Evolutionary conservation across 2,797 vertebrate genomes (phyloP), one percentile per base, ranked within the genome.

Genomic region (Schizothorax lantsangensis): DNA sequence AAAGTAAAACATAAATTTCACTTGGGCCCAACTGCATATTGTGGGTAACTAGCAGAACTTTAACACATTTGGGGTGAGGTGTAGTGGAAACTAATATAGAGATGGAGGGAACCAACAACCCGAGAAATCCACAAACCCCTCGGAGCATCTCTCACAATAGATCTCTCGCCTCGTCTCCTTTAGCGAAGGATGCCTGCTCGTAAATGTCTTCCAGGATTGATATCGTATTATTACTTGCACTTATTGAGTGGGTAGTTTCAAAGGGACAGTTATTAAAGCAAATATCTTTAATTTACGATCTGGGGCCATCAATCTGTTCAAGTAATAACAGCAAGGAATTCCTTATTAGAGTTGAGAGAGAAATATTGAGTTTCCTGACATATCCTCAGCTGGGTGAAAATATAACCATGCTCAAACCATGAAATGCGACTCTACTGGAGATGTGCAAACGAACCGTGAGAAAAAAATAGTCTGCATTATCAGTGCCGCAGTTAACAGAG

Each of bases 141-240:
- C 72, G 68, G 87, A 88, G 84, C 64, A 79, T 62, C 83, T 79
- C 49, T 66, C 43, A 78, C 57, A 33, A 62, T 36, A 86, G 79
- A 89, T 86, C 71, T 84, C 87, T 84, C 71, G n/a, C 69, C 81
- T 80, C 82, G 84, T 86, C 85, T 89, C 6, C 86, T 90, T 87
- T 87, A 90, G 92, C 88, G 82, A 87, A 91, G 90, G 87, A 94
- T 91, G 91, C 92, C 88, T 30, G 40, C 91, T 92, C 91, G 90
- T 94, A 94, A 95, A 95, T 90, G 94, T 94, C 92, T 90, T 87
- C 88, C 85, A 91, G 91, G 89, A 94, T 94, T 94, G 94, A 93
- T 92, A 91, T 91, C 78, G 89, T 91, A 92, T 93, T 92, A 92
- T 93, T 92, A 92, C 89, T 88, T 85, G 69, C 59, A 72, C 78